These are phyloP conservation scores for Polyodon spathula DNA, from an alignment of 2,113 vertebrate genomes.

Conservation along the genomic window DNA sequence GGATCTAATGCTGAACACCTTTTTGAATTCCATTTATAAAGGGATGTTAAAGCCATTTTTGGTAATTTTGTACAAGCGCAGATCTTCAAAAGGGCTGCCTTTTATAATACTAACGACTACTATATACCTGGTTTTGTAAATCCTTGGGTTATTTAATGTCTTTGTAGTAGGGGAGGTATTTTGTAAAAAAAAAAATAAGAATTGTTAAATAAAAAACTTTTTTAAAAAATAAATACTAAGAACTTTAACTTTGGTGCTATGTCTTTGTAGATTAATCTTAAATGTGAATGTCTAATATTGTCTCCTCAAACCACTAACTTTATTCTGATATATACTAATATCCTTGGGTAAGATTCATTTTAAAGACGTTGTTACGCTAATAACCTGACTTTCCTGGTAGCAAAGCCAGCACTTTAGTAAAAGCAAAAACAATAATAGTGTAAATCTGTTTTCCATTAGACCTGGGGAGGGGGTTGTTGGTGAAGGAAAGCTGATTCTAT, in stretches of 20 bases:
- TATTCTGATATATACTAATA: not conserved
- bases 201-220: conserved; percentile 43
- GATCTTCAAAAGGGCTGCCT: conserved; percentile 41
- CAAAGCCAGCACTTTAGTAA: too few relatives aligned
- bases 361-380: too few relatives aligned
- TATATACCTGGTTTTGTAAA: conserved; percentile 39
- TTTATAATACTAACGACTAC: conserved; percentile 37
- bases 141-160: conserved; percentile 6
- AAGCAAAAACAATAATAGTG: too few relatives aligned
- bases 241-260: conserved; percentile 31
- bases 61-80: conserved; percentile 52
- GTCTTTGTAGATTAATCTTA: not conserved
- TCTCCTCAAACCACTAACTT: not conserved
- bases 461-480: too few relatives aligned
- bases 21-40: conserved; percentile 56
- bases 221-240: conserved; percentile 55
- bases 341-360: too few relatives aligned
- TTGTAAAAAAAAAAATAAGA: conserved; percentile 39
- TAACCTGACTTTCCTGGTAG: too few relatives aligned
- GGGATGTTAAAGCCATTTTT: conserved; percentile 70
- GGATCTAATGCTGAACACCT: conserved; percentile 45
- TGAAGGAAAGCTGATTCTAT: too few relatives aligned
- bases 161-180: conserved; percentile 45
- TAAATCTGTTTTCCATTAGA: too few relatives aligned
- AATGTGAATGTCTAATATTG: not conserved